phyloP scores from a whole-genome alignment of 1,140 invertebrate species.

The Pachyrhynchus sulphureomaculatus region DNA sequence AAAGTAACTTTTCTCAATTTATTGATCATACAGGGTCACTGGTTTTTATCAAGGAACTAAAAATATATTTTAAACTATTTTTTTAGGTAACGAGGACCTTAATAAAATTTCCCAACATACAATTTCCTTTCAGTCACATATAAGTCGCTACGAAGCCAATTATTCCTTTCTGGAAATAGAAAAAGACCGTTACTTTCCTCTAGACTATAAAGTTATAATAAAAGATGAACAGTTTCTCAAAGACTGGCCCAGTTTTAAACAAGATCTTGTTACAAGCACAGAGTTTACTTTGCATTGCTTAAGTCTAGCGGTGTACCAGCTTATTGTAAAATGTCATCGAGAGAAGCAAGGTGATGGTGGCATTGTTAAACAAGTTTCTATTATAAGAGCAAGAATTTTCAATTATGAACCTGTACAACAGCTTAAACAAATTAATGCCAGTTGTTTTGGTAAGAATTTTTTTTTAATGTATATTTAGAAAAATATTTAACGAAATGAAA shows the following conservation, averaged over 20 bases:
- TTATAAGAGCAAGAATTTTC: conserved; percentile 64
- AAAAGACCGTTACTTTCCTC: conserved; percentile 60
- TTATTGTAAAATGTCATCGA: conserved; percentile 45
- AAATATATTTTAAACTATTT: no score
- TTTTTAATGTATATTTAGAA: conserved; percentile 3
- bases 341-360: conserved; percentile 37
- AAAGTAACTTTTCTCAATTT: no score
- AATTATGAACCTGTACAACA: conserved; percentile 69
- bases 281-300: conserved; percentile 64
- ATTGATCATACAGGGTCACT: no score
- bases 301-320: conserved; percentile 73
- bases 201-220: conserved; percentile 66
- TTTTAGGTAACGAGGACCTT: conserved; percentile 57
- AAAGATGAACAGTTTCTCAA: conserved; percentile 60
- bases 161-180: conserved; percentile 63
- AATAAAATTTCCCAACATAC: conserved; percentile 55
- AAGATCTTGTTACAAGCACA: conserved; percentile 66
- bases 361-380: conserved; percentile 50
- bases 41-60: no score
- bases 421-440: conserved; percentile 75
- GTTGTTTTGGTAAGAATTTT: conserved; percentile 68
- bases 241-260: conserved; percentile 63
- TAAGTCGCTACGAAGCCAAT: conserved; percentile 56
- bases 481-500: conserved; percentile 8
- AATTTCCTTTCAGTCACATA: conserved; percentile 57